These are phyloP conservation scores for Carcharodon carcharias DNA, from an alignment of 2,797 vertebrate species.

Conservation along the genomic window DNA sequence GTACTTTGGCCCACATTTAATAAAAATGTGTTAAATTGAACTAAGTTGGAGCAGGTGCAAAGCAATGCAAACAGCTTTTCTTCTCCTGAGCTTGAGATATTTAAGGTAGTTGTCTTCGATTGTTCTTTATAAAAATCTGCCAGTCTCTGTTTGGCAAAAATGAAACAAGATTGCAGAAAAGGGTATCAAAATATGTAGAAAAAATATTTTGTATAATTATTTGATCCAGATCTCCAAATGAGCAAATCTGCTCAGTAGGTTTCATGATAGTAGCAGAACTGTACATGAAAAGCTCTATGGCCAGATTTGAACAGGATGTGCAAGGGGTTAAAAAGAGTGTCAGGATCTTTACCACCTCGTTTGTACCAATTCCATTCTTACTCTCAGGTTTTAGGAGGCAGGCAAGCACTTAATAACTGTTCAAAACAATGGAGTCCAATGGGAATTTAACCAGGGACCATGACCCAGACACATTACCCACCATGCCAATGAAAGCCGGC, in stretches of 20 bases:
- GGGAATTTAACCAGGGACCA: not conserved
- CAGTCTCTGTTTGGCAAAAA: not conserved
- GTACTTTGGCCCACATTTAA: not conserved
- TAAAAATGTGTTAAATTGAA: not conserved
- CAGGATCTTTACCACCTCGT: not conserved
- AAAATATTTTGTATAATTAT: not conserved
- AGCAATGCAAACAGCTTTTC: not conserved
- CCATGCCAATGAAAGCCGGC: not conserved
- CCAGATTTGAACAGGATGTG: not conserved
- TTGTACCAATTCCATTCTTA: not conserved
- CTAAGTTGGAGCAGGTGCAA: not conserved
- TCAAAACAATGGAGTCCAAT: not conserved
- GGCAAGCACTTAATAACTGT: not conserved
- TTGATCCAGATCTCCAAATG: not conserved
- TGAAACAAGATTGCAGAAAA: not conserved
- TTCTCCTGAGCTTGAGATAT: not conserved
- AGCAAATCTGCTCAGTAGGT: not conserved
- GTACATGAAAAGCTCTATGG: not conserved
- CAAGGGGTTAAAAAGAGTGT: not conserved
- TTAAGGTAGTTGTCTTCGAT: not conserved
- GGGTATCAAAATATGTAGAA: not conserved
- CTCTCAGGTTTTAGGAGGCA: not conserved
- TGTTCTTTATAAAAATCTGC: not conserved
- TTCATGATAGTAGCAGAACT: no score
- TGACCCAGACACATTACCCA: not conserved